These are phyloP conservation scores for Ameiurus melas DNA, from an alignment of 2,113 vertebrate species.

Conservation along the genomic window DNA sequence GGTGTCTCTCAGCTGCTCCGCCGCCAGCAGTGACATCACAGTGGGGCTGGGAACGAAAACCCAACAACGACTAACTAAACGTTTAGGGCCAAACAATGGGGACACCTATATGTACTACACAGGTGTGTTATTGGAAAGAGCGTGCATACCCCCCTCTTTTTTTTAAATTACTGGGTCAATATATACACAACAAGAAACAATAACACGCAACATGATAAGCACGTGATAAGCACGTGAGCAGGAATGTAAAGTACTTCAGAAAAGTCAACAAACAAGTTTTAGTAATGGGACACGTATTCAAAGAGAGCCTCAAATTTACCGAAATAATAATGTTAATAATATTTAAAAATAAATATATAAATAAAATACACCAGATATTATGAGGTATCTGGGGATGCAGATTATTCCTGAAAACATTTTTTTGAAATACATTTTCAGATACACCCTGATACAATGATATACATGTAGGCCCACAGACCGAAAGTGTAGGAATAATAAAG, in stretches of 20 bases:
- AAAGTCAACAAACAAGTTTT: not conserved
- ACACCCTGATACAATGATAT: not conserved
- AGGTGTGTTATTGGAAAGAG: not conserved
- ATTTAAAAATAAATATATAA: not conserved
- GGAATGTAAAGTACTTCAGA: not conserved
- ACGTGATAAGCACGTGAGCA: not conserved
- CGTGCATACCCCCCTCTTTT: not conserved
- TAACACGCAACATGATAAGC: too few relatives aligned
- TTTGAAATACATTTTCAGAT: not conserved
- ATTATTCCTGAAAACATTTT: not conserved
- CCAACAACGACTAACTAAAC: not conserved
- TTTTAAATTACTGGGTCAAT: not conserved
- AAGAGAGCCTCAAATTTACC: not conserved
- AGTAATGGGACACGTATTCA: not conserved
- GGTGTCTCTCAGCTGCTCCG: not conserved
- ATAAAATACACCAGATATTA: not conserved
- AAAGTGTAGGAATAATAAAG: not conserved
- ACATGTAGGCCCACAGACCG: not conserved
- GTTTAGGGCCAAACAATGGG: not conserved
- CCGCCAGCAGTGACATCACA: conserved; percentile 43
- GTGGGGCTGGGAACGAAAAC: not conserved
- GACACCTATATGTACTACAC: not conserved
- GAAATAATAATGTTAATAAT: not conserved
- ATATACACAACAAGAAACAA: not conserved
- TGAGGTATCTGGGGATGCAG: not conserved